Conservation (phyloP, 2,797 vertebrate species). For the Florisuga fusca region DNA sequence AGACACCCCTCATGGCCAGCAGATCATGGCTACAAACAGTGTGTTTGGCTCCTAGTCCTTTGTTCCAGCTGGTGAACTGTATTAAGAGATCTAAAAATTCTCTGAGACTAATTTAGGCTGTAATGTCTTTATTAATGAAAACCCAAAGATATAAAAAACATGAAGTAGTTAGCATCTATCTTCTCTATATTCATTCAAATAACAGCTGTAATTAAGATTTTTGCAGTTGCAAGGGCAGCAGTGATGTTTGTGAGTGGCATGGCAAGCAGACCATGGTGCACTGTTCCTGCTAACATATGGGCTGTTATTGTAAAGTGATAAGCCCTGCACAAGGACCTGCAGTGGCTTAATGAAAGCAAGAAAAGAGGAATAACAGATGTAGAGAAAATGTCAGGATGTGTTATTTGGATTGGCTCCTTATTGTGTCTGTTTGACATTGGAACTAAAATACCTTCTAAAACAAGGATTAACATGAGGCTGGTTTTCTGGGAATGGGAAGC, state of each 20-base stretch:
- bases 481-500: background rate
- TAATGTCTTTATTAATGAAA: background rate
- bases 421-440: background rate
- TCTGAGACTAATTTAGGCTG: background rate
- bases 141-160: background rate
- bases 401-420: background rate
- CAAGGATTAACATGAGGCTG: background rate
- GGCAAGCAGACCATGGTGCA: background rate
- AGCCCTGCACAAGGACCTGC: background rate
- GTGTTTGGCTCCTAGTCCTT: background rate
- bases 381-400: background rate
- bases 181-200: background rate
- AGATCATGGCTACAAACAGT: slow-evolving; percentile 9
- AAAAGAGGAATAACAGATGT: background rate
- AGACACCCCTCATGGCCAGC: background rate
- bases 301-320: background rate
- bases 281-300: background rate
- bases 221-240: background rate
- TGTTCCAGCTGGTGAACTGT: slow-evolving; percentile 15
- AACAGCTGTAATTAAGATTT: background rate
- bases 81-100: background rate
- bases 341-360: background rate
- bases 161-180: background rate
- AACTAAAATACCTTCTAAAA: background rate
- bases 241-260: background rate